These are phyloP conservation scores for Calyptomena viridis DNA, from an alignment of 2,113 vertebrate species.

Conservation along the genomic window DNA sequence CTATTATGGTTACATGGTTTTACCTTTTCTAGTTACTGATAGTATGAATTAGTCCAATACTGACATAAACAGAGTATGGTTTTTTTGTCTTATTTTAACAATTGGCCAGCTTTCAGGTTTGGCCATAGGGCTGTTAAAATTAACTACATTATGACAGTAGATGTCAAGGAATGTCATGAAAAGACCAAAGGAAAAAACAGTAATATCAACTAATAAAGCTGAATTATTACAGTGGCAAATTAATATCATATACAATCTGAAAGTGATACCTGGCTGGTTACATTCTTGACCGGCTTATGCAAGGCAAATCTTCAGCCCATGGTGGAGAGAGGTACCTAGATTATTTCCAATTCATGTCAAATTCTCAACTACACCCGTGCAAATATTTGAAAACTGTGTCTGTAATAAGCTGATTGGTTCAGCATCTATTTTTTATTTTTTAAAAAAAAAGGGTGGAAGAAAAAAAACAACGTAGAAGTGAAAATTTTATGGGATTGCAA, in stretches of 20 bases:
- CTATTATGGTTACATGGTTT: background rate
- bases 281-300: background rate
- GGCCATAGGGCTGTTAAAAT: background rate
- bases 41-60: background rate
- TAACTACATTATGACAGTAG: background rate
- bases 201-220: background rate
- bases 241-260: background rate
- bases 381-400: slow-evolving; percentile 5
- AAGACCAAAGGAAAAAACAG: background rate
- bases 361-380: background rate
- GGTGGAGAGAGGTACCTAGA: background rate
- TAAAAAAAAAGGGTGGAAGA: background rate
- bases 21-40: background rate
- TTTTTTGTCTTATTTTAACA: background rate
- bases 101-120: background rate
- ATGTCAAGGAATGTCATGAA: background rate
- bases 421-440: background rate
- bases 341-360: background rate
- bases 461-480: background rate
- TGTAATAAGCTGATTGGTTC: background rate
- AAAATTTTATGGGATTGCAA: slow-evolving; percentile 6
- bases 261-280: background rate
- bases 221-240: background rate
- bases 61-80: background rate
- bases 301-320: background rate